Base-by-base conservation (phyloP, 2,888 invertebrate genomes). In the Hyalella azteca region DNA sequence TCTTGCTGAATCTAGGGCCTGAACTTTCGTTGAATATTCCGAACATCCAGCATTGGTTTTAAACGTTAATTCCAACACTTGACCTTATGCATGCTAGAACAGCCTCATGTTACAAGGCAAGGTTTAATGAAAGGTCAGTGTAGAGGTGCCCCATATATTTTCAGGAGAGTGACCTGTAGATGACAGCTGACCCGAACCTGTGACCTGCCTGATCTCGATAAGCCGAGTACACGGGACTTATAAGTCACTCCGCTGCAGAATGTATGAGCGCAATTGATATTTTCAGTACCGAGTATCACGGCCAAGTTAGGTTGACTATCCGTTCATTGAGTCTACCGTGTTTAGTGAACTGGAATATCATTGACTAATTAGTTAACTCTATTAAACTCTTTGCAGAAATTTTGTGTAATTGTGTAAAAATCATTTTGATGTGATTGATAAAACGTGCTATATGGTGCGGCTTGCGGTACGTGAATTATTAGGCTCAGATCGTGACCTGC, bases 141-240 rank as follows among this genome's bases (percentile, higher is more conserved):
- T 54, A 54, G 29, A 54, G 54, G 54, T 54, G 29, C 29, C 54
- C 26, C 54, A 54, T 54, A 22, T 7, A 22, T 54, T 29, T 54
- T 54, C 29, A 26, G 54, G 26, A 54, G 54, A 5, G 54, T 26
- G 54, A 54, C 54, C 54, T 54, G 19, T 29, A 26, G 5, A 11
- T 9, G 54, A 22, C 54, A 22, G 54, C 26, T 54, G 54, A 54
- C 54, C 54, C 29, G 54, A 54, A 54, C 54, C 54, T 54, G 9
- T 54, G 54, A 54, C 54, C 54, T 54, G 26, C 7, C 54, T 54
- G 54, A 54, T 54, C 54, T 29, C 54, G 29, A 54, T 54, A 49
- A 29, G 54, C 54, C 54, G 54, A 5, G 1, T 54, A 29, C 26
- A 22, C 54, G 22, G 54, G 26, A 54, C 26, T 54, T 22, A 9